Evolutionary conservation across 2,113 vertebrate species (phyloP).

Genomic region (Panthera uncia): DNA sequence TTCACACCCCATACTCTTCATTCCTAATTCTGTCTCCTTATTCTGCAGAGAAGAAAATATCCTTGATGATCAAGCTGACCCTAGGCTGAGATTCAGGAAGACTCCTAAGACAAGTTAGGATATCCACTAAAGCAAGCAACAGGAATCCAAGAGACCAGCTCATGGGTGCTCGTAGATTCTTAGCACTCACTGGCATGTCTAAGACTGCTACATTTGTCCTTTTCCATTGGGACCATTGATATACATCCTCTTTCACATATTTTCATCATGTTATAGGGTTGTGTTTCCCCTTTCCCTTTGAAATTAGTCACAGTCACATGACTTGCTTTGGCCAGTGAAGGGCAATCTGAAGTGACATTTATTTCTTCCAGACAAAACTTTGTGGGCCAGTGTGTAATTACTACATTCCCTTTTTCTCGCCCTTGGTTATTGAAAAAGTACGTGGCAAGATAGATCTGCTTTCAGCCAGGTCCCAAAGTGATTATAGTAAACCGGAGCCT

Average conservation of each 20-base stretch:
- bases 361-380: slow-evolving; percentile 19
- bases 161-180: background rate
- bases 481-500: background rate
- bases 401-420: background rate
- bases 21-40: background rate
- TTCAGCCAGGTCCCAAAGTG: background rate
- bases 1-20: background rate
- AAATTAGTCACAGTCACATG: slow-evolving; percentile 10
- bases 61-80: background rate
- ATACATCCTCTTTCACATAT: background rate
- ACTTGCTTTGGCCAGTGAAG: background rate
- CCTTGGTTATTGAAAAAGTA: background rate
- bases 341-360: background rate
- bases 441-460: background rate
- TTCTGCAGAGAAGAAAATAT: background rate
- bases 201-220: background rate
- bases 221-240: background rate
- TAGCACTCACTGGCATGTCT: background rate
- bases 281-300: background rate
- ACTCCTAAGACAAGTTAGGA: background rate
- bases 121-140: background rate
- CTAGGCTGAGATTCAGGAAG: background rate
- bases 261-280: background rate
- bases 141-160: background rate
- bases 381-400: background rate